phyloP scores from a whole-genome alignment of 2,797 vertebrate species.

The Alca torda region DNA sequence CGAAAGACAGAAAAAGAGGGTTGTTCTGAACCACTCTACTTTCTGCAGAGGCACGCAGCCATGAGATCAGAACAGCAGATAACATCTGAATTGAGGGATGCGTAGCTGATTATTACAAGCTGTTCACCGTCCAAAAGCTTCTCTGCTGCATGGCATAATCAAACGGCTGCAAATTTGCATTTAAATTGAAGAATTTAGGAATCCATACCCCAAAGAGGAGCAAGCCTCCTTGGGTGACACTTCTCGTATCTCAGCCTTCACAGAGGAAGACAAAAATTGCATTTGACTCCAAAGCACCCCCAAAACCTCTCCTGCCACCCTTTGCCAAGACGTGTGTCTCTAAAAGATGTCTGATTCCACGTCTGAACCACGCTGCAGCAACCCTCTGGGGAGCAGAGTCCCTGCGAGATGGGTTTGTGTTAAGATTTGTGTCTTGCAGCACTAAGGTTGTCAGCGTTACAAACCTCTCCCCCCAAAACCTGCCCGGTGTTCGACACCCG shows the following conservation, averaged over 20 bases:
- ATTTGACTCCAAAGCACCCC: neutral
- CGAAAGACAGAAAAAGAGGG: neutral
- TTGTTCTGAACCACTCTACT: neutral
- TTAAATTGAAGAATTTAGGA: neutral
- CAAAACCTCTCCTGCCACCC: no score
- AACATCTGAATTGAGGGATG: neutral
- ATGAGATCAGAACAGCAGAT: neutral
- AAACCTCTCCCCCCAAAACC: neutral
- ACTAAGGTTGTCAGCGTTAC: neutral
- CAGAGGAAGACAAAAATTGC: neutral
- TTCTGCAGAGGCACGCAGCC: neutral
- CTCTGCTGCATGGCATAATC: neutral
- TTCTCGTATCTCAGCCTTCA: neutral
- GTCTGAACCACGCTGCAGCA: no score
- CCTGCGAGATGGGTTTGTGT: neutral
- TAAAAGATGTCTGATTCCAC: neutral
- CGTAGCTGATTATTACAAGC: neutral
- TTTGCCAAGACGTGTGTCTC: fast-evolving
- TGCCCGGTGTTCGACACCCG: fast-evolving
- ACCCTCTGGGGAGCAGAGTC: no score
- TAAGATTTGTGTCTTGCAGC: neutral
- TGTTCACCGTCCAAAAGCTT: neutral
- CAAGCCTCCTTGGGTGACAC: neutral
- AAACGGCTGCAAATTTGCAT: neutral
- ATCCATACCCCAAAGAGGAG: neutral